These are phyloP conservation scores for Vanessa atalanta DNA, from an alignment of 1,140 invertebrate genomes.

Conservation along the genomic window DNA sequence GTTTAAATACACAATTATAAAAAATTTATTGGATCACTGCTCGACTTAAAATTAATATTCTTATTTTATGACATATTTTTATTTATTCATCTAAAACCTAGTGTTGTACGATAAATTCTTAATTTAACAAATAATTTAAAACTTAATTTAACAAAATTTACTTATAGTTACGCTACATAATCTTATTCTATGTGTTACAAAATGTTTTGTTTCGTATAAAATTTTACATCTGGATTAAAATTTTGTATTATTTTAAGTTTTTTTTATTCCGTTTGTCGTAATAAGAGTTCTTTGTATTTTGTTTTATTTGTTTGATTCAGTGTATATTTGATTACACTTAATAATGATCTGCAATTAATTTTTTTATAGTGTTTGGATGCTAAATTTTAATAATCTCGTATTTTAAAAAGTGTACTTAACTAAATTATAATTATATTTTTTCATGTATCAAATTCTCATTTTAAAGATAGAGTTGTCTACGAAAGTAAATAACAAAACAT, in stretches of 20 bases:
- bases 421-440: not conserved
- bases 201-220: slow-evolving; percentile 1
- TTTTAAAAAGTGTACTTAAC: not conserved
- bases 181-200: not conserved
- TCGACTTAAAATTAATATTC: slow-evolving; percentile 6
- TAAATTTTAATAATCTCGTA: slow-evolving; percentile 12
- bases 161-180: slow-evolving; percentile 1
- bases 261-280: no score
- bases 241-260: no score
- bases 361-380: not conserved
- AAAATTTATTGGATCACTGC: slow-evolving; percentile 27
- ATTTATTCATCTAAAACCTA: not conserved
- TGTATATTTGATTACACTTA: no score
- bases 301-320: not conserved
- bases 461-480: not conserved
- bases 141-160: slow-evolving; percentile 34
- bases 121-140: slow-evolving; percentile 59
- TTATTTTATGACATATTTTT: slow-evolving; percentile 1
- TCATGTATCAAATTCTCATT: not conserved
- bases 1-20: not conserved
- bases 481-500: slow-evolving; percentile 1
- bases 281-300: not conserved
- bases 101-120: slow-evolving; percentile 22
- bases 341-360: not conserved
- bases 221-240: not conserved